Conservation (phyloP, 2,888 invertebrate species). For the Pristionchus arcanus region DNA sequence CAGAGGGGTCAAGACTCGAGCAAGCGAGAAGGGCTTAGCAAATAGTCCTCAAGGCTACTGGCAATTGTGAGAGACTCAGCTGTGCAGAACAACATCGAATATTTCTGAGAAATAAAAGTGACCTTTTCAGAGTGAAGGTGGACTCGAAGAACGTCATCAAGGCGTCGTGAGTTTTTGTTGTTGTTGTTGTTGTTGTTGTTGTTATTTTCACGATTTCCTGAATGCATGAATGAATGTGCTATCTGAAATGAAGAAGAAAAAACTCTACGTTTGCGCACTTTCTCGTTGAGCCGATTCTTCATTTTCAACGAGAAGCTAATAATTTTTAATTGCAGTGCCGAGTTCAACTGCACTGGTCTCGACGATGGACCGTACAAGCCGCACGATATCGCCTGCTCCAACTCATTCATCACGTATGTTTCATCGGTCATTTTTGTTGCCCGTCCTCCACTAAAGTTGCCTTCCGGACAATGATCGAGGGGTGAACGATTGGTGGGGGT, state of each 20-base stretch:
- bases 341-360: conserved; percentile 52
- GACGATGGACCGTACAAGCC: conserved; percentile 52
- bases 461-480: too few species aligned
- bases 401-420: conserved; percentile 53
- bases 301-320: too few species aligned
- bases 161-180: conserved; percentile 52
- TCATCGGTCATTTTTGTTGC: neutral
- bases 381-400: conserved; percentile 54
- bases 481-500: too few species aligned
- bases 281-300: too few species aligned
- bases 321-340: neutral
- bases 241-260: too few species aligned
- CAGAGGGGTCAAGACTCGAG: neutral
- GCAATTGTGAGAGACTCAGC: neutral
- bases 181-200: neutral
- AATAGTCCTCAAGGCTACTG: conserved; percentile 28
- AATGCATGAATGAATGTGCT: too few species aligned
- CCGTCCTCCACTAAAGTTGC: too few species aligned
- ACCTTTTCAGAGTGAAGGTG: neutral
- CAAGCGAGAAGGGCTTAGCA: conserved; percentile 20
- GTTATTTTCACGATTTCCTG: neutral
- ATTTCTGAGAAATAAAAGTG: neutral
- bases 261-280: too few species aligned
- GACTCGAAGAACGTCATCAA: conserved; percentile 45
- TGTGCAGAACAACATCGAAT: neutral